Base-by-base conservation (phyloP, 2,113 vertebrate genomes). In the Larimichthys crocea region DNA sequence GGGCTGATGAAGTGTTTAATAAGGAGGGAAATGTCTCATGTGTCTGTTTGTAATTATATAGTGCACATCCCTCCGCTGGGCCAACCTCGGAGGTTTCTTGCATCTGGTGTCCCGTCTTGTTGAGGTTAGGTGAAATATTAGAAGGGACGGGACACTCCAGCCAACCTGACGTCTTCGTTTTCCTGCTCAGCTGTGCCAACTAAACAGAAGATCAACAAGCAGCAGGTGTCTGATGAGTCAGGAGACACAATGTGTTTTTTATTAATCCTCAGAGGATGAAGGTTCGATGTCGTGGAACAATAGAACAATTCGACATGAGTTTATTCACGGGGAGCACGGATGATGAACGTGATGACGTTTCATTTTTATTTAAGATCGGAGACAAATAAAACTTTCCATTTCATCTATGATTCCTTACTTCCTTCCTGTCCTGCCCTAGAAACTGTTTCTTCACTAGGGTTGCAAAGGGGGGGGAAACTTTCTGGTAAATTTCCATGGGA, bases 1-100 rank as follows among this genome's bases (percentile, higher is more conserved):
- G n/a, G 57, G 35, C 5, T 71, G 83, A 80, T 84, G 56, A 70
- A 35, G 66, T 60, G 74, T 84, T 86, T 79, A 76, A 86, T 84
- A 79, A 67, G 78, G 46, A 63, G 17, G 49, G 42, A 29, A 57
- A 70, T 8, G 61, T 50, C 8, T 79, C 20, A 19, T 16, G n/a
- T 56, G 65, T 79, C 29, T 77, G 26, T 61, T 52, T 56, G 69
- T 17, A 52, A 72, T 59, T 62, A 69, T 1, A 48, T 6, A 24
- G 26, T 9, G 22, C 22, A 19, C 62, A 11, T 49, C 48, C 26
- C 50, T 52, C 60, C 10, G 7, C 6, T 4, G 35, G 17, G 67
- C 31, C 16, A 46, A 24, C 35, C 46, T 46, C 19, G 1, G 1
- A 60, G 59, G 17, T 49, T 70, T 64, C 52, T 31, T 16, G 17